These are phyloP conservation scores for Montifringilla adamsi DNA, from an alignment of 2,113 vertebrate species.

Conservation along the genomic window DNA sequence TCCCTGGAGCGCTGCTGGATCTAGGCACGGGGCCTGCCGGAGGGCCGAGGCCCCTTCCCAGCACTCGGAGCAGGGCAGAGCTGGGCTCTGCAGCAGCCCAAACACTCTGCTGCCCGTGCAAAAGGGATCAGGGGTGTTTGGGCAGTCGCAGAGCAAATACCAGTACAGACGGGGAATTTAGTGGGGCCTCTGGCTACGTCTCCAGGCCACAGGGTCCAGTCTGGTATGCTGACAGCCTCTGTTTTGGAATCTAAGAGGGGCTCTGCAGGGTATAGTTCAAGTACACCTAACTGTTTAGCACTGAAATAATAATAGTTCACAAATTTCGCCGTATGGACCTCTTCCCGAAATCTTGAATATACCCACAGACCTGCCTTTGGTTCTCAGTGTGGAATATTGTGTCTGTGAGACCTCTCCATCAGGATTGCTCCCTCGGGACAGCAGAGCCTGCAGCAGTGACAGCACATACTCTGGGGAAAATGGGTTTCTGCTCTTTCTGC, in stretches of 20 bases:
- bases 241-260: neutral
- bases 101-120: accelerated
- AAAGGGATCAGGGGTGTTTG: neutral
- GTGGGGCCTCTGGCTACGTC: neutral
- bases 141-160: neutral
- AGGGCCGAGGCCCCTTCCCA: neutral
- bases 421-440: neutral
- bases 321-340: neutral
- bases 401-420: neutral
- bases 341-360: neutral
- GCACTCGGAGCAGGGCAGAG: neutral
- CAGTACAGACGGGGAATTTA: neutral
- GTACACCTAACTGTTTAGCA: neutral
- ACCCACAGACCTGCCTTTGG: neutral
- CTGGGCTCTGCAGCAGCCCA: neutral
- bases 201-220: neutral
- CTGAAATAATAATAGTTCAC: neutral
- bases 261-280: neutral
- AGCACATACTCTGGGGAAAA: neutral
- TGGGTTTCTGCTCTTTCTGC: neutral
- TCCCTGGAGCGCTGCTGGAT: too few species aligned
- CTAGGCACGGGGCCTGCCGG: neutral
- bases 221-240: neutral
- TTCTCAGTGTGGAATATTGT: neutral
- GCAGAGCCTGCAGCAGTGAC: neutral